Conservation (phyloP, 2,113 vertebrate genomes). For the Melospiza melodia region DNA sequence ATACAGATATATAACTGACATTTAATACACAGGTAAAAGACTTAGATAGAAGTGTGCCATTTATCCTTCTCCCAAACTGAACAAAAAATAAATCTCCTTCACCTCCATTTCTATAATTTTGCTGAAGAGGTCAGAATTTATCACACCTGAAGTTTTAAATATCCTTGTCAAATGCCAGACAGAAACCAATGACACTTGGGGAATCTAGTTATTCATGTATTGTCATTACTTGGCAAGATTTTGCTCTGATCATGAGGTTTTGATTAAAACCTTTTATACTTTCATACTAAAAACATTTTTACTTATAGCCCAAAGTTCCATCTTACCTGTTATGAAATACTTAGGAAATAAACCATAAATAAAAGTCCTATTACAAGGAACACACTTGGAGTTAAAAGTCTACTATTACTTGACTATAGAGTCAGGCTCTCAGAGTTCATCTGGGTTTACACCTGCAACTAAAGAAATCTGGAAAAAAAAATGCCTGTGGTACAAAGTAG, state of each 20-base stretch:
- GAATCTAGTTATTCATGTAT: not conserved
- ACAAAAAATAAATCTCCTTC: not conserved
- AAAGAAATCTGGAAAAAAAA: not conserved
- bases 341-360: not conserved
- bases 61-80: not conserved
- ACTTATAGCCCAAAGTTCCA: not conserved
- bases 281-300: not conserved
- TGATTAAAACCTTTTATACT: not conserved
- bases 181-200: not conserved
- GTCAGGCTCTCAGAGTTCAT: not conserved
- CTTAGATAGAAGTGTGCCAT: not conserved
- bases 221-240: not conserved
- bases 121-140: not conserved
- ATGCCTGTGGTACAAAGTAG: not conserved
- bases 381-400: not conserved
- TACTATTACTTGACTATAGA: not conserved
- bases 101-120: not conserved
- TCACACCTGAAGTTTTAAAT: not conserved
- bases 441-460: not conserved
- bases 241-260: not conserved
- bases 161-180: not conserved
- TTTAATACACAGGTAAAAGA: not conserved
- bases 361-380: not conserved
- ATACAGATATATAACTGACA: not conserved
- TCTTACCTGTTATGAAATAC: not conserved